These are phyloP conservation scores for Globia sparganii DNA, from an alignment of 2,888 invertebrate species.

Conservation along the genomic window DNA sequence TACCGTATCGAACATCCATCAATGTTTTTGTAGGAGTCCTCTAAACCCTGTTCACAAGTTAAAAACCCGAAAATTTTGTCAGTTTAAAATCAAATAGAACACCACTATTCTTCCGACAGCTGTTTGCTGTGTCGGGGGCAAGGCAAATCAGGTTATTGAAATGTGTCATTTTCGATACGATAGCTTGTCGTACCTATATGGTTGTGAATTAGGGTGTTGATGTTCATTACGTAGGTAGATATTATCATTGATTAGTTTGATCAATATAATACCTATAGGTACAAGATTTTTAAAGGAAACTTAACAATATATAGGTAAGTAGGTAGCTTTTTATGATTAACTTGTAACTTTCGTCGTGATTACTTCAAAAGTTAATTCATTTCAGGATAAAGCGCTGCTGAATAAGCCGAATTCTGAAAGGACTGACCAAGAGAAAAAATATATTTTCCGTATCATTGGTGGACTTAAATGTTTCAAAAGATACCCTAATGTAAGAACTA, in stretches of 20 bases:
- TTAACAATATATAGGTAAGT: not conserved
- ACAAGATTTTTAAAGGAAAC: not conserved
- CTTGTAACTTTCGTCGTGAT: not conserved
- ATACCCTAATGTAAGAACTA: constrained; percentile 89
- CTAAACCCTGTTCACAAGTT: too few relatives aligned
- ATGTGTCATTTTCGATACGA: too few relatives aligned
- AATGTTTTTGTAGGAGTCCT: too few relatives aligned
- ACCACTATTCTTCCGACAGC: too few relatives aligned
- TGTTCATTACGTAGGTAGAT: not conserved
- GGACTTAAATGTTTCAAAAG: constrained; percentile 91
- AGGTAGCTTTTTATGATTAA: not conserved
- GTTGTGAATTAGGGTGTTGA: too few relatives aligned
- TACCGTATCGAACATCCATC: too few relatives aligned
- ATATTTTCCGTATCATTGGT: constrained; percentile 90
- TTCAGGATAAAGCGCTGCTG: constrained; percentile 91
- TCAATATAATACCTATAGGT: not conserved
- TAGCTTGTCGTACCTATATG: too few relatives aligned
- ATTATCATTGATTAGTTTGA: not conserved
- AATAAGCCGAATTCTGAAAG: constrained; percentile 89
- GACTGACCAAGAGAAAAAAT: constrained; percentile 91
- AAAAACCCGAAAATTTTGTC: too few relatives aligned
- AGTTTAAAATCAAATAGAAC: too few relatives aligned
- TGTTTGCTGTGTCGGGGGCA: too few relatives aligned
- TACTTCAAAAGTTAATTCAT: not conserved
- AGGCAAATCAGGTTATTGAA: too few relatives aligned